A percentile compares a stretch with the other conserved stretches of the same genome.
phyloP scores from a whole-genome alignment of 2,113 vertebrate genomes.

The Guaruba guarouba region DNA sequence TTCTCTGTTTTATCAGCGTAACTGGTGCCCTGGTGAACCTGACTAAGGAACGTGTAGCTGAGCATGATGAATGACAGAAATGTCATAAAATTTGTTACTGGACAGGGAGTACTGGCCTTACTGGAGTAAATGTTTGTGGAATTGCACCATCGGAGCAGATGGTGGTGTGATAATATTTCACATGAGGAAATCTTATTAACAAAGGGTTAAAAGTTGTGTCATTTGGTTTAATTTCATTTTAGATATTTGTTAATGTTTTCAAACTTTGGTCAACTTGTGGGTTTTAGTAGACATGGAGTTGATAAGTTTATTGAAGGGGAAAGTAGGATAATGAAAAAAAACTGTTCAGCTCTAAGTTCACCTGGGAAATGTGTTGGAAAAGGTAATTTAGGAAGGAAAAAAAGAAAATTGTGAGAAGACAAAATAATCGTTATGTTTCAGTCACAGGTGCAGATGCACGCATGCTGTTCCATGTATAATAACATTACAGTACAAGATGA shows the following conservation, averaged over 20 bases:
- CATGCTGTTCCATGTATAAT: background rate
- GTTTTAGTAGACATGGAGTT: background rate
- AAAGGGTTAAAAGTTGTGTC: background rate
- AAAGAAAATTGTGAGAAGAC: background rate
- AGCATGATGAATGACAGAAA: background rate
- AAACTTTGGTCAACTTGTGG: background rate
- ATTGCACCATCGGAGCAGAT: background rate
- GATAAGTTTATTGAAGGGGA: background rate
- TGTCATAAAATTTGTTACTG: background rate
- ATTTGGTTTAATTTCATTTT: background rate
- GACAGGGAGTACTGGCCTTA: background rate
- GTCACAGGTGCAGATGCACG: rapidly evolving
- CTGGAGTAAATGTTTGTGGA: background rate
- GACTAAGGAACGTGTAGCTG: background rate
- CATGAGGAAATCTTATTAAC: background rate
- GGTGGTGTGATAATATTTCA: background rate
- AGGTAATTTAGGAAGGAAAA: background rate
- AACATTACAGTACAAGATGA: background rate
- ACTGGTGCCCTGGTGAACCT: background rate
- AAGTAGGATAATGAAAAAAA: background rate
- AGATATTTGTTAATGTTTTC: background rate
- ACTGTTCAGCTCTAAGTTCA: background rate
- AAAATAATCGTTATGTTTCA: background rate
- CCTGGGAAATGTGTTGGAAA: background rate
- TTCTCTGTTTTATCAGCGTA: background rate